These are phyloP conservation scores for Caenorhabditis sp. DNA, from an alignment of 2,888 invertebrate species.

Conservation along the genomic window DNA sequence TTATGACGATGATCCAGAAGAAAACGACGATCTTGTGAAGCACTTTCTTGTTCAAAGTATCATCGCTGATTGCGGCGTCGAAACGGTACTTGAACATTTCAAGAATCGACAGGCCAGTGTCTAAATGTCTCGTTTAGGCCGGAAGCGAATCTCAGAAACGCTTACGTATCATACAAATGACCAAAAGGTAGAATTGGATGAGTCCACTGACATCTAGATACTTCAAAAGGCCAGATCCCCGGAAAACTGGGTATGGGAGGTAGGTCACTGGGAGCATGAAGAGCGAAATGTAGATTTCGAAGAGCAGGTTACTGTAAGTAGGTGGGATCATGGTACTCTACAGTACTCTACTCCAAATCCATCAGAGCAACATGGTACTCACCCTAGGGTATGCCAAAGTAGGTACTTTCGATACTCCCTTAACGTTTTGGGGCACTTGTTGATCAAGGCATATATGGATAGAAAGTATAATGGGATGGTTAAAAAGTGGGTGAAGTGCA, in stretches of 20 bases:
- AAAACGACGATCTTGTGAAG: constrained; percentile 46
- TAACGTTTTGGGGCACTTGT: constrained; percentile 35
- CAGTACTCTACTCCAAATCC: too few species aligned
- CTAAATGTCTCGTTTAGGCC: neutral
- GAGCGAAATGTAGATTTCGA: constrained; percentile 49
- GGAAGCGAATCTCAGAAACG: neutral
- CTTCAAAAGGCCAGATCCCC: constrained; percentile 45
- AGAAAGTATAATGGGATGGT: constrained; percentile 40
- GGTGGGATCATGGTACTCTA: too few species aligned
- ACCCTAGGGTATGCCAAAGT: constrained; percentile 53
- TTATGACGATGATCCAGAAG: constrained; percentile 52
- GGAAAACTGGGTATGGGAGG: constrained; percentile 51
- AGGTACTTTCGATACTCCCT: constrained; percentile 50
- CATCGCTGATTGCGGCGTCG: constrained; percentile 42
- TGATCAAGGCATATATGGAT: constrained; percentile 36
- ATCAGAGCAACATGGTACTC: neutral
- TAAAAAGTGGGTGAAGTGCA: constrained; percentile 52
- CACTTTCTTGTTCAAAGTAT: constrained; percentile 47
- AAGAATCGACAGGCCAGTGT: constrained; percentile 47
- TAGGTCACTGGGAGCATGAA: constrained; percentile 59
- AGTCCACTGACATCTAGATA: constrained; percentile 46
- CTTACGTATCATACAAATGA: constrained; percentile 49
- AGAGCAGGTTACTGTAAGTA: constrained; percentile 35
- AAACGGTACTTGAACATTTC: constrained; percentile 57
- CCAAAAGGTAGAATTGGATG: constrained; percentile 52